Conservation (phyloP, 2,113 vertebrate genomes). For the Epinephelus lanceolatus region DNA sequence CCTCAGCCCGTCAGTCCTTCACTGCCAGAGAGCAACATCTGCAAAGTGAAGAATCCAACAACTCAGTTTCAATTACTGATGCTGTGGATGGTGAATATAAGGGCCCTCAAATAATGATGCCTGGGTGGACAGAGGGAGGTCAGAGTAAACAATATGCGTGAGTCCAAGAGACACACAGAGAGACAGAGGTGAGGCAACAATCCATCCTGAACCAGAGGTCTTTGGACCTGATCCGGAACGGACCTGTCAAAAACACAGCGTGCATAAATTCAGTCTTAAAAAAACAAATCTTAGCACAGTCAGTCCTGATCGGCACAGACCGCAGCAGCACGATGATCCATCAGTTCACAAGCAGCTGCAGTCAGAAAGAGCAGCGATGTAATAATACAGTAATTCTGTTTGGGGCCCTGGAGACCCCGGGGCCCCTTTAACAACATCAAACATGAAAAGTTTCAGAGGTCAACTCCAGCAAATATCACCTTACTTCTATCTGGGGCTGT, state of each 20-base stretch:
- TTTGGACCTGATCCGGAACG: not conserved
- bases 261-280: too few relatives aligned
- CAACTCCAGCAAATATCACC: not conserved
- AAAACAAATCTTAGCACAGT: not conserved
- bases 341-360: not conserved
- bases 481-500: not conserved
- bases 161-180: not conserved
- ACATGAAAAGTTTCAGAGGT: too few relatives aligned
- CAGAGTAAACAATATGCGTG: not conserved
- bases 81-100: not conserved
- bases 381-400: too few relatives aligned
- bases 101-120: constrained; percentile 7
- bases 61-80: constrained; percentile 11
- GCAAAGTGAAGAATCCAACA: not conserved
- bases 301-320: not conserved
- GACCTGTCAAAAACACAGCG: too few relatives aligned
- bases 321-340: not conserved
- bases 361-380: too few relatives aligned
- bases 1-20: not conserved
- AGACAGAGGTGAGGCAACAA: not conserved
- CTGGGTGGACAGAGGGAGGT: not conserved
- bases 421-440: too few relatives aligned
- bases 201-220: not conserved
- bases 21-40: not conserved
- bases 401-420: too few relatives aligned